These are phyloP conservation scores for Imbricaverruca yamaguchii DNA, from an alignment of 2,888 invertebrate species.

Conservation along the genomic window DNA sequence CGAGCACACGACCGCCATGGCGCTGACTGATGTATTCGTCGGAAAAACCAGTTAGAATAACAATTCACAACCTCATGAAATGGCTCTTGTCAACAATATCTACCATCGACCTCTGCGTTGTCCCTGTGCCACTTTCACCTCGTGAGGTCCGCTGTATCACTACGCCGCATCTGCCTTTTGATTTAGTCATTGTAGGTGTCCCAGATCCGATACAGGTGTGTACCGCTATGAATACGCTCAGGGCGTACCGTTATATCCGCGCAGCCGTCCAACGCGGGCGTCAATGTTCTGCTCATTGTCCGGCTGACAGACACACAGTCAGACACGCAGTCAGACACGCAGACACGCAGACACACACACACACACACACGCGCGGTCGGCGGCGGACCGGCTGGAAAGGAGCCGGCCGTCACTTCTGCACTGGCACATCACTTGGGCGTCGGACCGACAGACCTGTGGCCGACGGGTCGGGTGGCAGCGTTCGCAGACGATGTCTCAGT, in stretches of 20 bases:
- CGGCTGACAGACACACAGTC: background rate
- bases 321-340: background rate
- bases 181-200: background rate
- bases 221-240: no score
- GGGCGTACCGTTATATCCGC: background rate
- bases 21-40: background rate
- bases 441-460: no score
- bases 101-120: background rate
- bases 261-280: background rate
- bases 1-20: background rate
- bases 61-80: background rate
- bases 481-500: no score
- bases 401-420: no score
- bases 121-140: slow-evolving; percentile 18
- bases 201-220: background rate
- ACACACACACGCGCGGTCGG: background rate
- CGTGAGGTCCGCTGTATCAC: background rate
- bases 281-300: background rate
- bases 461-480: no score
- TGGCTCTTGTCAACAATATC: background rate
- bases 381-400: no score
- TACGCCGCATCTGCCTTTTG: slow-evolving; percentile 8
- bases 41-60: background rate
- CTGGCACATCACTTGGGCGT: no score
- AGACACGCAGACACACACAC: background rate